These are phyloP conservation scores for Callipepla squamata DNA, from an alignment of 2,113 vertebrate species.

Conservation along the genomic window DNA sequence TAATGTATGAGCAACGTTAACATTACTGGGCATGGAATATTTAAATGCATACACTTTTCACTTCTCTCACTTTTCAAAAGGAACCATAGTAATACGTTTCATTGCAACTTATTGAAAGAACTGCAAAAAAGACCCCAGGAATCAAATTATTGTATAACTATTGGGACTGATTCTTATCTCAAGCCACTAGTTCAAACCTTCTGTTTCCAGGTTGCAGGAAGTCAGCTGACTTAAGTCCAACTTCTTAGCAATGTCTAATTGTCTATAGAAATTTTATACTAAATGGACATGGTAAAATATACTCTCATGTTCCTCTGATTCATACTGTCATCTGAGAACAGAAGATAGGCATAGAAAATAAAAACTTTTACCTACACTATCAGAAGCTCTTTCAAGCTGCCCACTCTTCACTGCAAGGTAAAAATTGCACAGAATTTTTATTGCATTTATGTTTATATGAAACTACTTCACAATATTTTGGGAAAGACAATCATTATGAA, in stretches of 20 bases:
- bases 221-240: neutral
- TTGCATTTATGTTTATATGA: neutral
- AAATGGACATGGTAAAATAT: neutral
- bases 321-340: neutral
- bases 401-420: neutral
- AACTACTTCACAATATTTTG: neutral
- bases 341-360: neutral
- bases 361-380: neutral
- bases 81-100: neutral
- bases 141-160: neutral
- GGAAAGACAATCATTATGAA: neutral
- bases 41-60: neutral
- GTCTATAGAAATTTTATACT: neutral
- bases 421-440: neutral
- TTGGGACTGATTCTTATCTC: neutral
- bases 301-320: neutral
- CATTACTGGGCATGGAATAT: neutral
- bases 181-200: neutral
- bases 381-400: neutral
- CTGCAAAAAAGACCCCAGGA: neutral
- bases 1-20: neutral
- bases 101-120: conserved; percentile 7
- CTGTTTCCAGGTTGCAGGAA: neutral
- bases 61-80: conserved; percentile 10
- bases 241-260: neutral